Conservation (phyloP, 2,888 invertebrate genomes). For the Drosophila aldrichi region DNA sequence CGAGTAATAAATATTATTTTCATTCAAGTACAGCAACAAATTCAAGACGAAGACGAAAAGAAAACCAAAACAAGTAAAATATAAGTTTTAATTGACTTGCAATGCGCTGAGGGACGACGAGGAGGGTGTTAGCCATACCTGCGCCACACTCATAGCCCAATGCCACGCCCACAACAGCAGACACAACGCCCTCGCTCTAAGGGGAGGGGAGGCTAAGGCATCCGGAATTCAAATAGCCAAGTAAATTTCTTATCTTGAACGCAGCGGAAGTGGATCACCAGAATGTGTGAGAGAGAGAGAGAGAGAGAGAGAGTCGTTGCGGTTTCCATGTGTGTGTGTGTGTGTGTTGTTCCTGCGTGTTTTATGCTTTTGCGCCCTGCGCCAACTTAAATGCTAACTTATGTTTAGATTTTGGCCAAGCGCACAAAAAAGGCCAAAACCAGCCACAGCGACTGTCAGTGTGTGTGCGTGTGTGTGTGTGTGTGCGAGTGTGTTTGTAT, state of each 20-base stretch:
- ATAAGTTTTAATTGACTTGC: conserved; percentile 74
- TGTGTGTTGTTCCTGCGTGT: conserved; percentile 60
- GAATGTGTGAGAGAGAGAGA: conserved; percentile 10
- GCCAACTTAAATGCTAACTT: conserved; percentile 77
- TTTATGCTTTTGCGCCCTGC: conserved; percentile 77
- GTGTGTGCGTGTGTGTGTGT: conserved; percentile 29
- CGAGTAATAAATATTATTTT: conserved; percentile 9
- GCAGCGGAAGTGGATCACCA: conserved; percentile 62
- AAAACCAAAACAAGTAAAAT: conserved; percentile 21
- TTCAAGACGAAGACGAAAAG: background rate
- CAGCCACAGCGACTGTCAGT: conserved; percentile 53
- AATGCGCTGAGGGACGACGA: conserved; percentile 26
- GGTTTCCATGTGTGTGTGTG: conserved; percentile 38
- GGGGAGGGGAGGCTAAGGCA: conserved; percentile 14
- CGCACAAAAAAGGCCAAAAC: conserved; percentile 45
- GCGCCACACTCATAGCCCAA: background rate
- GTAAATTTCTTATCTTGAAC: conserved; percentile 56
- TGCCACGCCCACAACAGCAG: background rate
- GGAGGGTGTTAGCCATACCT: conserved; percentile 26
- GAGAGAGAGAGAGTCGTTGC: conserved; percentile 22
- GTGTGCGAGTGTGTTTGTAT: conserved; percentile 40
- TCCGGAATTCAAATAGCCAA: conserved; percentile 51
- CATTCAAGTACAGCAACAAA: conserved; percentile 10
- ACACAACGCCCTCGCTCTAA: no score
- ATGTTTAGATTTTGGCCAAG: conserved; percentile 72